Conservation (phyloP, 2,113 vertebrate species). For the Connochaetes taurinus region DNA sequence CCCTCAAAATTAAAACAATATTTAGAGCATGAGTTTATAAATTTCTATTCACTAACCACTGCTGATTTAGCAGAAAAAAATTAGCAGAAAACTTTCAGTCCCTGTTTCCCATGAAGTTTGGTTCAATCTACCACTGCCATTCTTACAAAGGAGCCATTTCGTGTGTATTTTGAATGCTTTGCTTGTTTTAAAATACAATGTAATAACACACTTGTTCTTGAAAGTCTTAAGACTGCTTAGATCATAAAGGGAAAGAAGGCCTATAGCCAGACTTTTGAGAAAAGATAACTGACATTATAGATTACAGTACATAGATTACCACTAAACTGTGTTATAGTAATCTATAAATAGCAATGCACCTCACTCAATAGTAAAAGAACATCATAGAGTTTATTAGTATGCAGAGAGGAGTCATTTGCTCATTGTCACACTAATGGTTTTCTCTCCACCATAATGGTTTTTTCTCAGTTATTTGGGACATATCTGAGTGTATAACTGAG, state of each 20-base stretch:
- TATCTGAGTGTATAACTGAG: neutral
- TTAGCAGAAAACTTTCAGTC: neutral
- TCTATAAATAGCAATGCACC: neutral
- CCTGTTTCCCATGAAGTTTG: neutral
- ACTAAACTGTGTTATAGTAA: neutral
- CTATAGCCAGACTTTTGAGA: neutral
- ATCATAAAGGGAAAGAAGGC: neutral
- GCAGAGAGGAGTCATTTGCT: neutral
- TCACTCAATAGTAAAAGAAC: neutral
- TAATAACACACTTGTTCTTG: neutral
- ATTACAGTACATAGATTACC: neutral
- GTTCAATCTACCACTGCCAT: neutral
- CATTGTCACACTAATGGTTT: neutral
- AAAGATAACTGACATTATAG: neutral
- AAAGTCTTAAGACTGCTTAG: neutral
- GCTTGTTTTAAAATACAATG: neutral
- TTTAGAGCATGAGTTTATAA: neutral
- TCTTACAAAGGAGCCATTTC: neutral
- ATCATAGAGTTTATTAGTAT: neutral
- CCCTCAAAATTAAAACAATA: neutral
- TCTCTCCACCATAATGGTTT: neutral
- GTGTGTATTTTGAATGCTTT: neutral
- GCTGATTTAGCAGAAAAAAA: neutral
- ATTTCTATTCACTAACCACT: neutral
- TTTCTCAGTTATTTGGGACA: neutral